Percentiles rank a stretch among this genome's conserved stretches.
Conservation (phyloP, 2,797 vertebrate genomes). For the Sphenopsis melanotis region DNA sequence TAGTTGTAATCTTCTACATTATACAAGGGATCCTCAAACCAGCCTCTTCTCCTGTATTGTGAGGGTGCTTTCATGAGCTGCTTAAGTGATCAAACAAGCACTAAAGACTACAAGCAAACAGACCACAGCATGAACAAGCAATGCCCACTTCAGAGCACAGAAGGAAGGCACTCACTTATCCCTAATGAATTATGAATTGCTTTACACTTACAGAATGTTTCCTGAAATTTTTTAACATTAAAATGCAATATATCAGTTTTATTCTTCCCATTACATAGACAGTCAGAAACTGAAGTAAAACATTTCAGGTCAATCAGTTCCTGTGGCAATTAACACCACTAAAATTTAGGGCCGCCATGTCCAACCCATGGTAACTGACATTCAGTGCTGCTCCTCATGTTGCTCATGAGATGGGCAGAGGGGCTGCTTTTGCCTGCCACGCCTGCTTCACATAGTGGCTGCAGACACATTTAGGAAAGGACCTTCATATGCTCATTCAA, state of each 20-base stretch:
- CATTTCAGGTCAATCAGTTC: neutral
- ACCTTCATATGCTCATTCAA: neutral
- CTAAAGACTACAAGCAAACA: conserved; percentile 33
- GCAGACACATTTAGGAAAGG: neutral
- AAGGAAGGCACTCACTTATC: neutral
- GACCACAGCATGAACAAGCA: conserved; percentile 21
- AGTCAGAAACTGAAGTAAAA: neutral
- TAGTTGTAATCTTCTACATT: neutral
- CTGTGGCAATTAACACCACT: neutral
- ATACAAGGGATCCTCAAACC: neutral
- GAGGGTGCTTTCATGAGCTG: neutral
- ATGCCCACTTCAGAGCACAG: conserved; percentile 32
- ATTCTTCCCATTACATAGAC: neutral
- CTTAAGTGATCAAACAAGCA: conserved; percentile 37
- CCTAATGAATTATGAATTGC: conserved; percentile 32
- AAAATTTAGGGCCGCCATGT: neutral
- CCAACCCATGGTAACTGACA: neutral
- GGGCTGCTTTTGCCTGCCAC: neutral
- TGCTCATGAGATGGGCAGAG: neutral
- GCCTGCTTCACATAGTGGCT: fast-evolving
- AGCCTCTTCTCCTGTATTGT: neutral
- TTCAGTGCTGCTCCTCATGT: fast-evolving
- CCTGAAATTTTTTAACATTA: neutral
- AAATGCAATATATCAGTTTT: neutral
- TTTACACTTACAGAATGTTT: neutral